phyloP scores from a whole-genome alignment of 2,888 invertebrate species.

The Hemithea aestivaria region DNA sequence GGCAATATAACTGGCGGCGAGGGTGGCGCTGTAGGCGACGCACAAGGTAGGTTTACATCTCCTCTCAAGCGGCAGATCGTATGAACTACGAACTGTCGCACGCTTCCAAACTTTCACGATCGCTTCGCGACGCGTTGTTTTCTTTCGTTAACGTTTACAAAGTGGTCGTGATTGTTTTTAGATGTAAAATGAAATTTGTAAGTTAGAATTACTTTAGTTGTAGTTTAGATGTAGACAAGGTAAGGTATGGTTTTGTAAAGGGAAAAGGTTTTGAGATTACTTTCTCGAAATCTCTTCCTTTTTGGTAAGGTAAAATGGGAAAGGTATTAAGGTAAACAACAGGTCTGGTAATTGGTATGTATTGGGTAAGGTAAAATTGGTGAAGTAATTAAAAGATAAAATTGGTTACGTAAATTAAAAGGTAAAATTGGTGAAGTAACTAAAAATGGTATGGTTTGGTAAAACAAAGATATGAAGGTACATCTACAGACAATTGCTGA shows the following conservation, averaged over 20 bases:
- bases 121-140: not conserved
- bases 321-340: not conserved
- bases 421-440: no score
- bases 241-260: no score
- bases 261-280: no score
- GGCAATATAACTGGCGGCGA: slow-evolving; percentile 73
- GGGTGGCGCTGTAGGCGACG: slow-evolving; percentile 77
- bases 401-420: no score
- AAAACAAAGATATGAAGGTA: no score
- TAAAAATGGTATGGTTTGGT: no score
- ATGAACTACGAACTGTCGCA: slow-evolving; percentile 20
- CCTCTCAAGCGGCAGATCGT: slow-evolving; percentile 12
- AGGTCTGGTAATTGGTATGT: slow-evolving; percentile 2
- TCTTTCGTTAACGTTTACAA: not conserved
- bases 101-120: slow-evolving; percentile 25
- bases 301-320: not conserved
- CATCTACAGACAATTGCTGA: no score
- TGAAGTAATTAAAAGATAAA: no score
- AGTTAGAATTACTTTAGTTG: slow-evolving; percentile 18
- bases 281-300: not conserved
- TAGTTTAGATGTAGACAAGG: no score
- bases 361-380: slow-evolving; percentile 4
- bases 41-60: slow-evolving; percentile 75
- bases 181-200: slow-evolving; percentile 70
- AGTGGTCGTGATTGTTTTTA: slow-evolving; percentile 38